Conservation (phyloP, 2,113 vertebrate species). For the Tragulus kanchil region DNA sequence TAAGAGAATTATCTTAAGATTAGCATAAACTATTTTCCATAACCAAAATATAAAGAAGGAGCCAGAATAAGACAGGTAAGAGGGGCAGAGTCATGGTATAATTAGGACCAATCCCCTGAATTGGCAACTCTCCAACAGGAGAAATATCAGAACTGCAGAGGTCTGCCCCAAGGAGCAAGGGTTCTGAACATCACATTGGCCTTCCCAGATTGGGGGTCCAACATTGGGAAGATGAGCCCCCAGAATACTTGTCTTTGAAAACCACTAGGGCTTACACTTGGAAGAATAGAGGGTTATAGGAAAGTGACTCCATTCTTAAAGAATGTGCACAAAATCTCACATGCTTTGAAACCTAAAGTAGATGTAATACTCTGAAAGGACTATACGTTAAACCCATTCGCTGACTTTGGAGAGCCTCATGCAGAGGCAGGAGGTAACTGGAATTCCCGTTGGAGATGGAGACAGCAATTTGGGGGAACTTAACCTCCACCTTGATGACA, state of each 20-base stretch:
- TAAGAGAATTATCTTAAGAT: neutral
- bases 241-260: neutral
- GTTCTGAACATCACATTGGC: neutral
- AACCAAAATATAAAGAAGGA: neutral
- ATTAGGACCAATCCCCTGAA: neutral
- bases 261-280: neutral
- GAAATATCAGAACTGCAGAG: neutral
- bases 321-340: neutral
- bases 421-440: neutral
- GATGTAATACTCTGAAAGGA: neutral
- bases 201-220: neutral
- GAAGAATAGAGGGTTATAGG: neutral
- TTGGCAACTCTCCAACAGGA: neutral
- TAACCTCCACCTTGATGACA: neutral
- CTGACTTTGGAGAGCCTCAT: neutral
- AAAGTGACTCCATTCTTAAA: neutral
- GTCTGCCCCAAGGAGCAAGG: neutral
- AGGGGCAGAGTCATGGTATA: neutral
- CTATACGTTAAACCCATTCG: neutral
- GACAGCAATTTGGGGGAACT: neutral
- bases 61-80: neutral
- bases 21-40: neutral
- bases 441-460: neutral
- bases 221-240: neutral
- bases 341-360: neutral